phyloP scores from a whole-genome alignment of 1,140 invertebrate genomes.

The Eueides isabella region DNA sequence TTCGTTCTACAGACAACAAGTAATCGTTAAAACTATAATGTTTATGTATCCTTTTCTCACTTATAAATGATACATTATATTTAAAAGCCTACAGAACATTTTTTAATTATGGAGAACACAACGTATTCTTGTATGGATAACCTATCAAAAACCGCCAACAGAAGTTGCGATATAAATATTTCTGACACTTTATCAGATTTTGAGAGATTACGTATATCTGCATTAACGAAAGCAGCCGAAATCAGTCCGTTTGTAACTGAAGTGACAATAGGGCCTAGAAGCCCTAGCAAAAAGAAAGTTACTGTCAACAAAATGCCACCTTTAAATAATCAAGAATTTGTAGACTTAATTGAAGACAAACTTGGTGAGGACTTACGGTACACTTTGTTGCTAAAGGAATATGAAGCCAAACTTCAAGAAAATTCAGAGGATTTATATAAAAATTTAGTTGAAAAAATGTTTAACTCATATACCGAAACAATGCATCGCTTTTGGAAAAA shows the following conservation, averaged over 20 bases:
- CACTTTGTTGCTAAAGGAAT: constrained; percentile 67
- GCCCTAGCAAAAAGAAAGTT: constrained; percentile 54
- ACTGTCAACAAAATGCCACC: background rate
- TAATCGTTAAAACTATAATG: background rate
- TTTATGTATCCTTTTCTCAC: background rate
- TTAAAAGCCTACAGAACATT: background rate
- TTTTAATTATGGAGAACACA: constrained; percentile 27
- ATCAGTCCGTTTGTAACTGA: constrained; percentile 75
- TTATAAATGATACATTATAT: background rate
- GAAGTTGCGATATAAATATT: constrained; percentile 56
- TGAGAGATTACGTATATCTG: constrained; percentile 71
- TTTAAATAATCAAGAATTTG: constrained; percentile 40
- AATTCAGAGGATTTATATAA: constrained; percentile 60
- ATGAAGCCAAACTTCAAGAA: constrained; percentile 65
- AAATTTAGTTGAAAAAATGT: constrained; percentile 69
- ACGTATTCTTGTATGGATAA: constrained; percentile 32
- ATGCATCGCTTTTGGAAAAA: constrained; percentile 67
- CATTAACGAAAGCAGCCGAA: constrained; percentile 76
- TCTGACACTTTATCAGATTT: constrained; percentile 63
- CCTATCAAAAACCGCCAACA: constrained; percentile 27
- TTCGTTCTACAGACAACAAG: background rate
- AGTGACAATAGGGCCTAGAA: constrained; percentile 77
- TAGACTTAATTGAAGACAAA: constrained; percentile 64
- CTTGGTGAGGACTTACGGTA: constrained; percentile 64
- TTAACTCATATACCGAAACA: constrained; percentile 60